Base-by-base conservation (phyloP, 2,888 invertebrate genomes). In the Lysandra coridon region DNA sequence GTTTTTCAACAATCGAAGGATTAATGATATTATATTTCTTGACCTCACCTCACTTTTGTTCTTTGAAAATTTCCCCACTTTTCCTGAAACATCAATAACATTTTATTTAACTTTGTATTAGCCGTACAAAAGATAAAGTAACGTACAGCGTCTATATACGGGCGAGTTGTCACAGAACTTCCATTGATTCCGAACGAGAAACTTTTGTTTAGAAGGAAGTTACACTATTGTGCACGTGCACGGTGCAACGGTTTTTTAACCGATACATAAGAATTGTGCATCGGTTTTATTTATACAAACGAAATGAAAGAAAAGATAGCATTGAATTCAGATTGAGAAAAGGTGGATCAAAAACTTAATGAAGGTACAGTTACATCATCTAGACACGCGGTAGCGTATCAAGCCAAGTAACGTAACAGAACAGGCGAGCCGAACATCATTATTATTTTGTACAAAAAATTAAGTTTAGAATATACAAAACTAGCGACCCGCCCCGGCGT, bases 161-260 rank as follows among this genome's bases (percentile, higher is more conserved):
- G 79, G 78, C 60, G 78, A 80, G 62, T 80, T 79, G 80, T 79
- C 80, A 80, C 80, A 64, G 33, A 82, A 81, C 80, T 62, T 79
- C 74, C 80, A 80, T 82, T 81, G 82, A 82, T 82, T 82, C 80
- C 80, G 62, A 75, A 69, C 82, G 79, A 78, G 80, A 77, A 76
- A 80, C 77, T 80, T 83, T 81, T 81, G 80, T 79, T 82, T 81
- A 79, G 80, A 78, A 74, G 80, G 80, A 80, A 81, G 80, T 78
- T 79, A 76, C 79, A 79, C 79, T 79, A 80, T 81, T 81, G 80
- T 82, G 81, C 80, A 78, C 80, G 80, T 82, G 81, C 80, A 78
- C 80, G 73, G 78, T 79, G 78, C 78, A 81, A 80, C 78, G 80
- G 80, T 23, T 75, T 75, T 44, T 49, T 75, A 75, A 75, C 37